Conservation (phyloP, 2,113 vertebrate species). For the Peucedramus taeniatus region DNA sequence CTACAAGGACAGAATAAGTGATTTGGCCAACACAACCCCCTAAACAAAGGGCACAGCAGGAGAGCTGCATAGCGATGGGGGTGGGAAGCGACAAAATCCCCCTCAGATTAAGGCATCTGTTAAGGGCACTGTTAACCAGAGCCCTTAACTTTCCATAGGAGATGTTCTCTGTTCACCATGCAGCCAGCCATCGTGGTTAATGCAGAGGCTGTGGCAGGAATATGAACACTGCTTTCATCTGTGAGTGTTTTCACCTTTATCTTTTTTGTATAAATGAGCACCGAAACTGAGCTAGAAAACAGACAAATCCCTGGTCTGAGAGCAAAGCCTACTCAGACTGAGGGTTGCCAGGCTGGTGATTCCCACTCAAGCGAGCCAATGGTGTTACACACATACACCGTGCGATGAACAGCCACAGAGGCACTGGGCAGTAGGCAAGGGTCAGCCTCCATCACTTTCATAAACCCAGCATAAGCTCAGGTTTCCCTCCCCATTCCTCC, state of each 20-base stretch:
- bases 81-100: not conserved
- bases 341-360: not conserved
- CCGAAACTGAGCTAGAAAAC: not conserved
- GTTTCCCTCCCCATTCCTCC: not conserved
- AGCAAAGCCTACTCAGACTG: not conserved
- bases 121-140: rapidly evolving
- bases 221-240: not conserved
- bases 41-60: not conserved
- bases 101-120: not conserved
- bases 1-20: not conserved
- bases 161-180: not conserved
- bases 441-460: not conserved
- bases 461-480: rapidly evolving
- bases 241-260: not conserved
- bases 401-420: rapidly evolving
- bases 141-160: not conserved
- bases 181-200: not conserved
- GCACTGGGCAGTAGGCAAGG: not conserved
- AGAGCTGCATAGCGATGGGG: rapidly evolving
- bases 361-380: rapidly evolving
- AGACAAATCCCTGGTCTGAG: not conserved
- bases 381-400: rapidly evolving
- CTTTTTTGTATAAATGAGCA: not conserved
- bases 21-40: not conserved
- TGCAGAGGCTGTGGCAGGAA: not conserved